phyloP scores from a whole-genome alignment of 2,888 invertebrate species.

The Caprella mutica region DNA sequence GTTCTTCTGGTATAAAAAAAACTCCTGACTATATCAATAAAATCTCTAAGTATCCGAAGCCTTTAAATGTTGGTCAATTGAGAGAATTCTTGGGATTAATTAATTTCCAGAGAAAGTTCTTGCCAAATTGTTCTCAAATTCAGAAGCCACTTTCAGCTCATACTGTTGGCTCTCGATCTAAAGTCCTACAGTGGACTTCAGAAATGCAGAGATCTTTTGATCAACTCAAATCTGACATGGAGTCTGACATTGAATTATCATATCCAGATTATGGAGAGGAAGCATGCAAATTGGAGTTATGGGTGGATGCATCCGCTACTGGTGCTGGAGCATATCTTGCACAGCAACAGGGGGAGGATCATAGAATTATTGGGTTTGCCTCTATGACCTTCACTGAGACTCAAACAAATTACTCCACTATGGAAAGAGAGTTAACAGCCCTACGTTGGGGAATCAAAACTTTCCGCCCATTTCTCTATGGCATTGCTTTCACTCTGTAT shows the following conservation, averaged over 20 bases:
- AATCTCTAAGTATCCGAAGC: not conserved
- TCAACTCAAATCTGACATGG: not conserved
- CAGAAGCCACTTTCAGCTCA: not conserved
- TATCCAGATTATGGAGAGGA: not conserved
- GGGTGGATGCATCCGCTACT: not conserved
- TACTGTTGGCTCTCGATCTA: not conserved
- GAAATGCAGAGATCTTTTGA: not conserved
- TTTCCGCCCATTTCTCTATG: not conserved
- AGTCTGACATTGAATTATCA: not conserved
- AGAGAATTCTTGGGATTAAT: not conserved
- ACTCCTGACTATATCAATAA: not conserved
- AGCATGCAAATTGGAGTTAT: not conserved
- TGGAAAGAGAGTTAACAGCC: not conserved
- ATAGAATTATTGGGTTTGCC: not conserved
- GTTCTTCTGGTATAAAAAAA: constrained; percentile 1
- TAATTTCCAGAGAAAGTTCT: not conserved
- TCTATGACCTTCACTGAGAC: not conserved
- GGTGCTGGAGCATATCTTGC: not conserved
- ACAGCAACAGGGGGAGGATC: not conserved
- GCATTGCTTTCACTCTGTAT: not conserved
- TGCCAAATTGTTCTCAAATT: not conserved
- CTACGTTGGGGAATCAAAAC: not conserved
- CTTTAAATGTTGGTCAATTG: not conserved
- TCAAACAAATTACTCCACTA: not conserved
- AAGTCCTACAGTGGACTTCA: not conserved